Evolutionary conservation across 2,888 invertebrate genomes (phyloP).

Genomic region (Coenonympha arcania): DNA sequence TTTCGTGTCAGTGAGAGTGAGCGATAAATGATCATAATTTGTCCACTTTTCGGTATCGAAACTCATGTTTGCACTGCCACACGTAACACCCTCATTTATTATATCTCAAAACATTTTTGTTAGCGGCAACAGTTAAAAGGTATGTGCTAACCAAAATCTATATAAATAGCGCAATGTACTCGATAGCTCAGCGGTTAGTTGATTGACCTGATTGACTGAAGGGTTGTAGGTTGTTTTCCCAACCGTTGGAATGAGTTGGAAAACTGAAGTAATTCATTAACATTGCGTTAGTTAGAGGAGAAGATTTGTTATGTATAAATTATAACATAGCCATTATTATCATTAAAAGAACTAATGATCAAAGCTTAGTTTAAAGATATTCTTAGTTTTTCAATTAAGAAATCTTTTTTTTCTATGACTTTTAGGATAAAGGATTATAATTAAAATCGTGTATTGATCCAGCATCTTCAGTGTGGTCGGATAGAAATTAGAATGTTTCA

Average conservation of each 20-base stretch:
- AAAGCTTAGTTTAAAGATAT: too few species aligned
- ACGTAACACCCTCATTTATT: constrained; percentile 10
- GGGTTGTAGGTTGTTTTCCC: too few species aligned
- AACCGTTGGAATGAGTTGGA: too few species aligned
- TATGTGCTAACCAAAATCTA: not conserved
- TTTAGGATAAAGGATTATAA: not conserved
- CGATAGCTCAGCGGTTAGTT: too few species aligned
- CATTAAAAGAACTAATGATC: too few species aligned
- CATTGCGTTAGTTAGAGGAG: too few species aligned
- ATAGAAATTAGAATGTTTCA: constrained; percentile 14
- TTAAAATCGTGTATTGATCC: constrained; percentile 5
- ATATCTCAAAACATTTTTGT: constrained; percentile 1
- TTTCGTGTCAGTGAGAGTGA: constrained; percentile 19
- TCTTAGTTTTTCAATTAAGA: too few species aligned
- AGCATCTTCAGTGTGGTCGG: constrained; percentile 19
- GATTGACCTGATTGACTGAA: too few species aligned
- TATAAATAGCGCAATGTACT: not conserved
- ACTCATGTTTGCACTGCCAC: constrained; percentile 19
- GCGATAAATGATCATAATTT: constrained; percentile 23
- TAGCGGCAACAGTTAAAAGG: not conserved
- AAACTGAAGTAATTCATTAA: too few species aligned
- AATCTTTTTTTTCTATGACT: too few species aligned
- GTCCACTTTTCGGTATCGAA: constrained; percentile 22
- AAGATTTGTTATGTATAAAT: too few species aligned
- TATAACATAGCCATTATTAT: too few species aligned